Evolutionary conservation across 2,797 vertebrate genomes (phyloP).

Genomic region (Nothura maculosa): DNA sequence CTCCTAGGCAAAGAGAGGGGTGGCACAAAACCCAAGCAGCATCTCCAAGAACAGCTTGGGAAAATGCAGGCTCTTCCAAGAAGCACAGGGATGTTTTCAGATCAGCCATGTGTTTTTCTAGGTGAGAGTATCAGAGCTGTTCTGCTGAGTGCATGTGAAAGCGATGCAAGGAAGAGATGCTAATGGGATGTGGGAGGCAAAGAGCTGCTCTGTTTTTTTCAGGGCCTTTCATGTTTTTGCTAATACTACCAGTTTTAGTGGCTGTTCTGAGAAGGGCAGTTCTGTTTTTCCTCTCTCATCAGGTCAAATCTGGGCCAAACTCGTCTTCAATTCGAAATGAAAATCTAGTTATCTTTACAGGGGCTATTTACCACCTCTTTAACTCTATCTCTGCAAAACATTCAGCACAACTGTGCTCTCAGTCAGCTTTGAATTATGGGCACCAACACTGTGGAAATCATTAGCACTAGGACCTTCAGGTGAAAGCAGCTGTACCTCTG

Average conservation of each 20-base stretch:
- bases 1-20: accelerated
- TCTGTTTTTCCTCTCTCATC: background rate
- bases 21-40: background rate
- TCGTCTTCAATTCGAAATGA: background rate
- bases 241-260: background rate
- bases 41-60: background rate
- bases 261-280: slow-evolving; percentile 9
- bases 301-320: background rate
- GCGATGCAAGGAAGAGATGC: background rate
- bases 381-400: background rate
- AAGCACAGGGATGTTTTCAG: background rate
- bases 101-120: background rate
- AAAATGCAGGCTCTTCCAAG: background rate
- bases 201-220: background rate
- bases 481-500: background rate
- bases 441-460: background rate
- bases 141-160: slow-evolving; percentile 5
- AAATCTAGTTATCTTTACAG: background rate
- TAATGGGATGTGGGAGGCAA: slow-evolving; percentile 27
- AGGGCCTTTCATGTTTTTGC: slow-evolving; percentile 36
- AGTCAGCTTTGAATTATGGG: background rate
- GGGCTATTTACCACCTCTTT: background rate
- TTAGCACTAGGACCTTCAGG: background rate
- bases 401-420: background rate
- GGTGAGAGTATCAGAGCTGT: background rate